Conservation (phyloP, 1,140 invertebrate genomes). For the Conus betulinus region DNA sequence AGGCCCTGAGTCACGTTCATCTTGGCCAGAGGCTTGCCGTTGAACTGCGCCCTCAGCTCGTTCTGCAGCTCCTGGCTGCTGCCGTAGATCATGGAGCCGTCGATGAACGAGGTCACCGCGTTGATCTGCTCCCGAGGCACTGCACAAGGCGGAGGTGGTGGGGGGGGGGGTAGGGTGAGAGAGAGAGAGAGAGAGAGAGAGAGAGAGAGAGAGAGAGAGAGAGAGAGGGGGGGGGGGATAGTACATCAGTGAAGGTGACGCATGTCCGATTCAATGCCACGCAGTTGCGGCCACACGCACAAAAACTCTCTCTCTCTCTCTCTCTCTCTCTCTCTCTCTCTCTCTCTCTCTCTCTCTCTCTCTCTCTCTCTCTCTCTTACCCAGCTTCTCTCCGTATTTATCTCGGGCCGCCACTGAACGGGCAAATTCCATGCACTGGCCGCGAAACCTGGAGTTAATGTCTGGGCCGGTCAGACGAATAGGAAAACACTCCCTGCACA, state of each 20-base stretch:
- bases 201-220: too few species aligned
- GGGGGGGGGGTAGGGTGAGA: background rate
- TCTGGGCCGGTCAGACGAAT: background rate
- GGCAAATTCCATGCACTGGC: background rate
- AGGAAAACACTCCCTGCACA: background rate
- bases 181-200: background rate
- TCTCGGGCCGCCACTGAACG: background rate
- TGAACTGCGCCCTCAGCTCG: slow-evolving; percentile 78
- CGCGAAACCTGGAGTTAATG: background rate
- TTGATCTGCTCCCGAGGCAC: slow-evolving; percentile 87
- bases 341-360: background rate
- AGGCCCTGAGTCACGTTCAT: background rate
- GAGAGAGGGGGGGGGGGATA: too few species aligned
- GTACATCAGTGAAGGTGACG: too few species aligned
- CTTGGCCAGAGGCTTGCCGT: background rate
- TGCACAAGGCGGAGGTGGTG: background rate
- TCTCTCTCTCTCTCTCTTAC: background rate
- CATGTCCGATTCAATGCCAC: too few species aligned
- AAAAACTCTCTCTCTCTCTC: background rate
- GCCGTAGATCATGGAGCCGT: slow-evolving; percentile 96
- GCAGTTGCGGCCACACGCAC: too few species aligned
- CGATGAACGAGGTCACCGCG: slow-evolving; percentile 94
- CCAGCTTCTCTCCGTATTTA: background rate
- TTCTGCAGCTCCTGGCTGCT: slow-evolving; percentile 87
- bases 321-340: background rate